Base-by-base conservation (phyloP, 2,888 invertebrate genomes). In the Diadromus collaris region DNA sequence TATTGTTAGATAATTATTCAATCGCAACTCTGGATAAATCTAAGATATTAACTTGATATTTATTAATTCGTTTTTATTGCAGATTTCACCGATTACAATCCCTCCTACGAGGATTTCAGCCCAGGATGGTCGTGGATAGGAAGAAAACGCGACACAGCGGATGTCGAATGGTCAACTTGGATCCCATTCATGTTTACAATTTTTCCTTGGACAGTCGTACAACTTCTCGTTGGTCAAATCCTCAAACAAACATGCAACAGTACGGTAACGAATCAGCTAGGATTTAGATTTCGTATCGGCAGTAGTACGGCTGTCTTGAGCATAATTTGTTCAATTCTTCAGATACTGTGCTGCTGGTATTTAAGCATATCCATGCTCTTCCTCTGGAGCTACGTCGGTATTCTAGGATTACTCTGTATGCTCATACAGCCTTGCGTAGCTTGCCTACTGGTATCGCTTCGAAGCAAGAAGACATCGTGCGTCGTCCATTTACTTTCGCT, bases 151-250 rank as follows among this genome's bases (percentile, higher is more conserved):
- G 96, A 96, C 91, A 90, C 91, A 29, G 93, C 95, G 24, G 96
- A 96, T 90, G 91, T 92, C 86, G 96, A 96, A 91, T 96, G 96
- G 96, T 93, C 91, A 85, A 92, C 93, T 74, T 95, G 94, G 92
- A 93, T 93, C 85, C 92, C 91, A 81, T 92, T 93, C 72, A 88
- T 94, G 68, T 88, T 90, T 58, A 90, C 89, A 79, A 89, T 93
- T 68, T 91, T 92, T 87, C 92, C 93, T 69, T 94, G 93, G 92
- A 86, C 94, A 80, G 83, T 93, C 76, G 74, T 93, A 32, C 94
- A 95, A 85, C 91, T 94, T 82, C 29, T 92, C 61, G 85, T 93
- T 72, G 92, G 94, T 41, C 93, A 94, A 88, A 81, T 85, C 13
- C 76, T 90, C 21, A 90, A 88, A 85, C 65, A 76, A 63, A 70